Evolutionary conservation across 2,113 vertebrate species (phyloP).

Genomic region (Ageneiosus marmoratus): DNA sequence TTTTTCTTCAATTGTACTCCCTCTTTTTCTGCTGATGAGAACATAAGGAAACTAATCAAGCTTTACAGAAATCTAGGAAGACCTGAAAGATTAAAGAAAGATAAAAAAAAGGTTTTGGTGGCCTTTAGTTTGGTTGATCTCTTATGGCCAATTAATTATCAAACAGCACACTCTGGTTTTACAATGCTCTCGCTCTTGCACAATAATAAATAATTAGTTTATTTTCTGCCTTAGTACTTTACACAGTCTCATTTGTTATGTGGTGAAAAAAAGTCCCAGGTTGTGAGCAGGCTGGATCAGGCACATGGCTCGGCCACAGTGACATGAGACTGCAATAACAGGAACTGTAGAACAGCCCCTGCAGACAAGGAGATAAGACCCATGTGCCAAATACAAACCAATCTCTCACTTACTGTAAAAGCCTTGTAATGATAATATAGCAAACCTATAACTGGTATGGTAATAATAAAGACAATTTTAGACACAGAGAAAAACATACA

Average conservation of each 20-base stretch:
- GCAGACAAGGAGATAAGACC: constrained; percentile 72
- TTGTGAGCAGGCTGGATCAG: constrained; percentile 39
- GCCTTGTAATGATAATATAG: neutral
- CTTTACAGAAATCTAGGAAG: constrained; percentile 51
- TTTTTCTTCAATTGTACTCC: neutral
- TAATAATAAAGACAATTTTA: constrained; percentile 31
- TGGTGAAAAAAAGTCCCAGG: constrained; percentile 43
- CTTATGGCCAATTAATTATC: constrained; percentile 65
- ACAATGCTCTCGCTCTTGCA: constrained; percentile 61
- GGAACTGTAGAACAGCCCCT: constrained; percentile 69
- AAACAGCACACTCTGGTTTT: constrained; percentile 63
- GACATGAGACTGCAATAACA: constrained; percentile 68
- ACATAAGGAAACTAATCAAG: neutral
- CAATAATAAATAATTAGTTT: constrained; percentile 69
- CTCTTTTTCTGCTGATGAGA: neutral
- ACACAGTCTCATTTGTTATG: constrained; percentile 58
- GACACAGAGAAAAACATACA: neutral
- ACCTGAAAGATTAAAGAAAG: constrained; percentile 21
- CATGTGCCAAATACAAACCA: constrained; percentile 49
- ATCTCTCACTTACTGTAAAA: constrained; percentile 33
- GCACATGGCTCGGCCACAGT: constrained; percentile 55
- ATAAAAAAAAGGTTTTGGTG: constrained; percentile 4
- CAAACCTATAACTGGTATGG: constrained; percentile 36
- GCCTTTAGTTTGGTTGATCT: constrained; percentile 27
- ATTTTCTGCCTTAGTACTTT: constrained; percentile 51